These are phyloP conservation scores for Plagiodera versicolora DNA, from an alignment of 2,888 invertebrate species.

Conservation along the genomic window DNA sequence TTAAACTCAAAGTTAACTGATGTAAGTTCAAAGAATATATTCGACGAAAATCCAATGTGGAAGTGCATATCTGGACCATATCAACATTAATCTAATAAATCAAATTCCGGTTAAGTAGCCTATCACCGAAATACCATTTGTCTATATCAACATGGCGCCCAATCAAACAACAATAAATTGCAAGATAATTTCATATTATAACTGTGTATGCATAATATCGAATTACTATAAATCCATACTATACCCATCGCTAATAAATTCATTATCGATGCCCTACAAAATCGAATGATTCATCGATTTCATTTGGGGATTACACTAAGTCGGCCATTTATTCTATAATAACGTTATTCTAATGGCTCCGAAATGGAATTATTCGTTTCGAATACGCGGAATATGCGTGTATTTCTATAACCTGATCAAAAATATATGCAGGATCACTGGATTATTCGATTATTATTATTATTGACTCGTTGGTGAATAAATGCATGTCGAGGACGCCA, in stretches of 20 bases:
- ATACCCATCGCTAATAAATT: neutral
- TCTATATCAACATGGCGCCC: neutral
- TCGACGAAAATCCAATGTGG: neutral
- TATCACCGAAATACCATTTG: neutral
- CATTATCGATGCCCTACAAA: neutral
- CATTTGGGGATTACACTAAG: conserved; percentile 16
- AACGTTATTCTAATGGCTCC: neutral
- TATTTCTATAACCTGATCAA: neutral
- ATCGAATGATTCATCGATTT: conserved; percentile 27
- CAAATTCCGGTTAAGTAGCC: neutral
- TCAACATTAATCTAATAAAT: neutral
- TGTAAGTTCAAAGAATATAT: too few species aligned
- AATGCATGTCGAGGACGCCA: neutral
- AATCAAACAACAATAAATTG: neutral
- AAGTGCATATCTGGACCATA: neutral
- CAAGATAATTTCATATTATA: conserved; percentile 1
- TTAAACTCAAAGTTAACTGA: too few species aligned
- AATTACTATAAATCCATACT: neutral
- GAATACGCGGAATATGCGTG: neutral
- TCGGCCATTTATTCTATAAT: conserved; percentile 6
- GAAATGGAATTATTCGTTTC: neutral
- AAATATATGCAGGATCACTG: too few species aligned
- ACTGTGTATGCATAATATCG: neutral
- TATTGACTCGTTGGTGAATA: neutral
- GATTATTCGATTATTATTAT: neutral